Base-by-base conservation (phyloP, 1,140 invertebrate species). In the Saccostrea echinata region DNA sequence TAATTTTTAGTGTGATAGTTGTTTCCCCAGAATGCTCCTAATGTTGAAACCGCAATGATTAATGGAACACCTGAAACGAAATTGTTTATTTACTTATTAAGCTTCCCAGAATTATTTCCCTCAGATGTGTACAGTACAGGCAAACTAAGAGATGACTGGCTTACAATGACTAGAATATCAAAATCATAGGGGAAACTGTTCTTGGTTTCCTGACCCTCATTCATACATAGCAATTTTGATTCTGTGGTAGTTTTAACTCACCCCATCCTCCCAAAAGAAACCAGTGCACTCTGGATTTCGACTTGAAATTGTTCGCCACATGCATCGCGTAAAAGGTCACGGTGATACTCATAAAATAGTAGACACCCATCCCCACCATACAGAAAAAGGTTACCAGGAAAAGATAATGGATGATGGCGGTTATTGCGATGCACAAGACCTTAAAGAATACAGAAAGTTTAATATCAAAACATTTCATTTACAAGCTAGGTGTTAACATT, bases 321-420 rank as follows among this genome's bases (percentile, higher is more conserved):
- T 81, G 30, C 35, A 81, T 33, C 4, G 27, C 27, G 76, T 35
- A 81, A 30, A 30, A 81, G 11, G 64, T 61, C 8, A 85, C 21
- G 12, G 84, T 85, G 6, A 85, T 61, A n/a, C 57, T 68, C 61
- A 85, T 64, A 33, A 85, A 51, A 51, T 68, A 68, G 11, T 68
- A 27, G 13, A 71, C 43, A 3, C 84, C 84, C 33, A 64, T 61
- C 2, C 55, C 84, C 61, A 85, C 16, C 84, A 85, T 85, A 12
- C 57, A 35, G 55, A 61, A 85, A 52, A 85, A 85, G 9, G 64
- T 71, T 12, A 35, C 84, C n/a, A 85, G 84, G 30, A 85, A 85
- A n/a, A 85, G 68, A n/a, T 85, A 85, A 33, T 85, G 84, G 3
- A 85, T 27, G 1, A 85, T 27, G 61, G 43, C 84, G 9, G 84